Conservation (phyloP, 2,888 invertebrate genomes). For the Sarcophaga variegata region DNA sequence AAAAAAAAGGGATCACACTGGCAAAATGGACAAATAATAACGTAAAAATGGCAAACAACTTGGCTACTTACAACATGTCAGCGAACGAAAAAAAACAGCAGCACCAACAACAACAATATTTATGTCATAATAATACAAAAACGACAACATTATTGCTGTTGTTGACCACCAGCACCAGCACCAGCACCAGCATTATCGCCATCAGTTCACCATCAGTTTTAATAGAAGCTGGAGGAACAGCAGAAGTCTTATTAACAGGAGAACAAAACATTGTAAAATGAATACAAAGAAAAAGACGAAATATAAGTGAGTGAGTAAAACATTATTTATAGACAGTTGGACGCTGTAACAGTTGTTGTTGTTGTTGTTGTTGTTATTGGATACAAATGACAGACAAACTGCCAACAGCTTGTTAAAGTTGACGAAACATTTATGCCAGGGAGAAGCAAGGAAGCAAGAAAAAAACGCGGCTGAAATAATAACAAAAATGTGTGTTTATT, state of each 20-base stretch:
- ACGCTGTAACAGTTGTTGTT: neutral
- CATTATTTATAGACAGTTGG: neutral
- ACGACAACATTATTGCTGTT: constrained; percentile 27
- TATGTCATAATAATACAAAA: constrained; percentile 64
- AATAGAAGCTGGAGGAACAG: neutral
- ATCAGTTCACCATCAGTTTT: neutral
- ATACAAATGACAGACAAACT: neutral
- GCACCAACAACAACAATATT: constrained; percentile 46
- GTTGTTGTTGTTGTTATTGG: neutral
- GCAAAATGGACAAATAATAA: constrained; percentile 9
- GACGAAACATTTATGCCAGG: neutral
- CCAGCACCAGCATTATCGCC: constrained; percentile 13
- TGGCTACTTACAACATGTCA: constrained; percentile 51
- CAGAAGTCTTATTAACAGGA: constrained; percentile 14
- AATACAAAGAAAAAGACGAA: constrained; percentile 14
- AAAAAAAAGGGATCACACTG: constrained; percentile 8
- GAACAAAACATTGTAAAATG: constrained; percentile 29
- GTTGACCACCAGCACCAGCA: constrained; percentile 15
- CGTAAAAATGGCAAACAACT: constrained; percentile 4
- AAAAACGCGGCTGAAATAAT: neutral
- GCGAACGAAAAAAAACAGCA: neutral
- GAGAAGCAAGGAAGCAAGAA: neutral
- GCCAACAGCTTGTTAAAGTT: neutral
- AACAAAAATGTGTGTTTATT: neutral
- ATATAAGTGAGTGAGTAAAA: neutral